Percentiles rank a stretch among this genome's conserved stretches.
phyloP scores from a whole-genome alignment of 2,888 invertebrate species.

The Blera fallax region DNA sequence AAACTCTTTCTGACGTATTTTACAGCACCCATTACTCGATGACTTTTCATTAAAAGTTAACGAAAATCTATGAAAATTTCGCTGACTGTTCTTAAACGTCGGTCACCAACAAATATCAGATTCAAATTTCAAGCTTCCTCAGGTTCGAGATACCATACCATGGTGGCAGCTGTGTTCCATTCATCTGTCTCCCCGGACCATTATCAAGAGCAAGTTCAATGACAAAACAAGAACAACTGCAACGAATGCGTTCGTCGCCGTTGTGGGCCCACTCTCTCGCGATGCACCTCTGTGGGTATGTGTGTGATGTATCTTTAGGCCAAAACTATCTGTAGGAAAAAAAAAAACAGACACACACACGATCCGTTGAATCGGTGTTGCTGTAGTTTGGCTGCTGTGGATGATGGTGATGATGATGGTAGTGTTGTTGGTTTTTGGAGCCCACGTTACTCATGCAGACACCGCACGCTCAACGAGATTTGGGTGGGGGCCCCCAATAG shows the following conservation, averaged over 20 bases:
- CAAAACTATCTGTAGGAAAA: constrained; percentile 58
- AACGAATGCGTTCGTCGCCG: constrained; percentile 35
- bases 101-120: constrained; percentile 30
- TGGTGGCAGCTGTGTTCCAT: constrained; percentile 26
- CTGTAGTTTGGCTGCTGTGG: constrained; percentile 5
- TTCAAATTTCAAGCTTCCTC: constrained; percentile 48
- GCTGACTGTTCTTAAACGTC: constrained; percentile 36
- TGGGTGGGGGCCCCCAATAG: constrained; percentile 52
- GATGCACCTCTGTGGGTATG: constrained; percentile 5
- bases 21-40: background rate
- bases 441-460: constrained; percentile 66
- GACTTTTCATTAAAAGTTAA: background rate
- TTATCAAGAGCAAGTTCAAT: constrained; percentile 73
- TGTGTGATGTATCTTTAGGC: constrained; percentile 40
- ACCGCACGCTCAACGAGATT: constrained; percentile 28
- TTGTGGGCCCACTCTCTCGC: constrained; percentile 10
- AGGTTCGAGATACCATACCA: constrained; percentile 30
- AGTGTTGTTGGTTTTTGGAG: constrained; percentile 42
- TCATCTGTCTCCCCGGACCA: constrained; percentile 46
- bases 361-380: constrained; percentile 18
- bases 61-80: constrained; percentile 12
- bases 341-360: constrained; percentile 1
- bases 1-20: no score
- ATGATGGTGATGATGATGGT: constrained; percentile 18
- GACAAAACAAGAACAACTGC: constrained; percentile 69